Base-by-base conservation (phyloP, 2,113 vertebrate species). In the Crocuta crocuta region DNA sequence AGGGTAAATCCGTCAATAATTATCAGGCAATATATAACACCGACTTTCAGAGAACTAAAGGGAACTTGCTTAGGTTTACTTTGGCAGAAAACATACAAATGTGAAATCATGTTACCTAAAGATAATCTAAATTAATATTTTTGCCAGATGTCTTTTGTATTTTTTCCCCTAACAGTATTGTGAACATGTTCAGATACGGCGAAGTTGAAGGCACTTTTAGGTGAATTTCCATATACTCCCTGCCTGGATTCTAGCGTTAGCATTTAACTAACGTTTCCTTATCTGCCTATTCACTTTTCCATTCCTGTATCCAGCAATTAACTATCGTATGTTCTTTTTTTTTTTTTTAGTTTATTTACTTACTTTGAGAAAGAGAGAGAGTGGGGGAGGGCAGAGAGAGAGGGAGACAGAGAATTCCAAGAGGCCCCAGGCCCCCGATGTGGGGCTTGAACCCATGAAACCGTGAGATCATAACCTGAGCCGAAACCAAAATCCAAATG, bases 1-100 rank as follows among this genome's bases (percentile, higher is more conserved):
- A 19, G 68, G 76, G 73, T 63, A 96, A 92, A 82, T 94, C 66
- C 76, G 78, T 95, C 97, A 82, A 50, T 88, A 73, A 79, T 21
- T 83, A 83, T 68, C 45, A 17, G n/a, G 33, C 9, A 39, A 21
- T 78, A 58, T 31, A 65, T 63, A 87, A 91, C 1, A 7, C 11
- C 0, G n/a, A 65, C 23, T 81, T 81, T 92, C 70, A 43, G 43
- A 80, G 43, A 87, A 66, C 13, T 76, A 35, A 55, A 35, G 35
- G 21, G 78, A 82, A 74, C 35, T 78, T 43, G 23, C 55, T 78
- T 58, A 24, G 26, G 50, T 71, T 89, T 83, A 19, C 31, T 74
- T 35, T 88, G 33, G 31, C 39, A 43, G 53, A 66, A 90, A 95
- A 55, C 58, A 74, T 23, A 66, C 23, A 90, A 84, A 45, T 63